Conservation (phyloP, 1,140 invertebrate species). For the Drosophila arizonae region DNA sequence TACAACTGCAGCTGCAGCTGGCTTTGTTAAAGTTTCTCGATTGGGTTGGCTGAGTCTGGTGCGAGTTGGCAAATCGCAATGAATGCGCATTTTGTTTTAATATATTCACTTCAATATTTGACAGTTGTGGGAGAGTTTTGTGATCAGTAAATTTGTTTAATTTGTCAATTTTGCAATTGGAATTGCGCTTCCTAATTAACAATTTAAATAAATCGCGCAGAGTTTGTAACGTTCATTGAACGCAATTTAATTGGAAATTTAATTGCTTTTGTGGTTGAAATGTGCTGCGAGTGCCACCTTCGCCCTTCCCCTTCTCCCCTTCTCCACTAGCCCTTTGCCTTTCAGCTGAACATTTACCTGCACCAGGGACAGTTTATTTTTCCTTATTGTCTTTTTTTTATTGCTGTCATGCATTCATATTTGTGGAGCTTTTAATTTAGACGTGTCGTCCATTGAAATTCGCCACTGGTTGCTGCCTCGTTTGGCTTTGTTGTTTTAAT, state of each 20-base stretch:
- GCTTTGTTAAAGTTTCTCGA: conserved; percentile 39
- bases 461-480: conserved; percentile 43
- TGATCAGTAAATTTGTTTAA: conserved; percentile 43
- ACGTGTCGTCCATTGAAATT: conserved; percentile 70
- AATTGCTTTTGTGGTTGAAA: conserved; percentile 80
- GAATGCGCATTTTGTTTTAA: neutral
- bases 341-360: conserved; percentile 29
- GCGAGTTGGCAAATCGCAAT: neutral
- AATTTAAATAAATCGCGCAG: conserved; percentile 80
- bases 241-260: conserved; percentile 82
- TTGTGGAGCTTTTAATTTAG: conserved; percentile 74
- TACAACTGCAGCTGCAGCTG: conserved; percentile 60
- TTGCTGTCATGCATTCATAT: conserved; percentile 40
- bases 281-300: conserved; percentile 46
- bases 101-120: neutral
- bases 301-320: neutral
- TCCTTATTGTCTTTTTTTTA: conserved; percentile 24
- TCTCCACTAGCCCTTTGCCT: neutral
- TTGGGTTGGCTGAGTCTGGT: neutral
- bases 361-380: conserved; percentile 11
- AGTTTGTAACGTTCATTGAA: conserved; percentile 74
- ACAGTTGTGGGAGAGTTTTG: neutral
- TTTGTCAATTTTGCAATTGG: conserved; percentile 61
- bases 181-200: conserved; percentile 81
- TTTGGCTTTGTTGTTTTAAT: conserved; percentile 80